Evolutionary conservation across 2,888 invertebrate species (phyloP).

Genomic region (Eulithis testata): DNA sequence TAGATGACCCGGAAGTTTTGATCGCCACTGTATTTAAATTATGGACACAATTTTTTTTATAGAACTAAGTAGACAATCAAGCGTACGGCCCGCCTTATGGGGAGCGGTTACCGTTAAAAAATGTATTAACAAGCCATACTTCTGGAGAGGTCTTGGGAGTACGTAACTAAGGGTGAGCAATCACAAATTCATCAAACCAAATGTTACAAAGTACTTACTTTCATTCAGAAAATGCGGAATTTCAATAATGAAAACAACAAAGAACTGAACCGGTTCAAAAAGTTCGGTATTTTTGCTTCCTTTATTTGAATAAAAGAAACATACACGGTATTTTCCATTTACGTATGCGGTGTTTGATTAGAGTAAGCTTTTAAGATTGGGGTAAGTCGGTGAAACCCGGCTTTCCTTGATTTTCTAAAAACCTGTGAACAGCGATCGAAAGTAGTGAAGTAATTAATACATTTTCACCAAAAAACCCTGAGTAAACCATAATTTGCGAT

Average conservation of each 20-base stretch:
- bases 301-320: background rate
- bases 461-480: too few species aligned
- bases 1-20: too few species aligned
- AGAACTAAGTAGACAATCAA: too few species aligned
- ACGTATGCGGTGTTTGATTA: slow-evolving; percentile 22
- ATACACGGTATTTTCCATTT: slow-evolving; percentile 2
- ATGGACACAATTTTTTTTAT: too few species aligned
- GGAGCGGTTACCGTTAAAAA: background rate
- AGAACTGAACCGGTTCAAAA: background rate
- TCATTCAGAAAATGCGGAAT: slow-evolving; percentile 1
- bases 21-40: too few species aligned
- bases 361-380: slow-evolving; percentile 30
- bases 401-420: background rate
- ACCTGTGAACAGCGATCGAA: background rate
- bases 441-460: too few species aligned
- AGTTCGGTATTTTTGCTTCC: background rate
- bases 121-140: background rate
- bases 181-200: background rate
- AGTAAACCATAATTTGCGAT: too few species aligned
- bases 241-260: background rate
- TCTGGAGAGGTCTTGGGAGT: background rate
- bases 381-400: slow-evolving; percentile 23
- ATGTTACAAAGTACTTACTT: background rate
- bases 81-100: too few species aligned
- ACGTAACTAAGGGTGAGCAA: background rate